Conservation (phyloP, 2,113 vertebrate genomes). For the Vidua chalybeata region DNA sequence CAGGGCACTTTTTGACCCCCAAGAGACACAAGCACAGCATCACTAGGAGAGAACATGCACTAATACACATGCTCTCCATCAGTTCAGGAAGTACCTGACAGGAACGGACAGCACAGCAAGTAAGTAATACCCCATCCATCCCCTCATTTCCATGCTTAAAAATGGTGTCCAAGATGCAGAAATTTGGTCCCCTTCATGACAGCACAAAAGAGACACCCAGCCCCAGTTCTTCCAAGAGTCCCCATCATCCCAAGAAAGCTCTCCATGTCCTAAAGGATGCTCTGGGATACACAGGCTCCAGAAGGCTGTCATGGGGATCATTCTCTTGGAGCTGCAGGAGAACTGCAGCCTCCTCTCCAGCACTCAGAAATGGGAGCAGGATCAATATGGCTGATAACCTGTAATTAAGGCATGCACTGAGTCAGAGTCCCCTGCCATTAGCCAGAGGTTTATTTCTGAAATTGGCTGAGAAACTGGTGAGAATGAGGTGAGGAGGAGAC, state of each 20-base stretch:
- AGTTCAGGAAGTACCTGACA: background rate
- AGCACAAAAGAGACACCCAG: background rate
- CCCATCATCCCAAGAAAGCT: fast-evolving
- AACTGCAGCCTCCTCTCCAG: background rate
- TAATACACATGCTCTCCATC: background rate
- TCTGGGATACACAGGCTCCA: background rate
- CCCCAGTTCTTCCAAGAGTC: background rate
- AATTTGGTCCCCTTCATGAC: background rate
- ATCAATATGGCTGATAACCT: background rate
- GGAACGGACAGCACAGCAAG: background rate
- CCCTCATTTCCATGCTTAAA: background rate
- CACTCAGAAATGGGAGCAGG: background rate
- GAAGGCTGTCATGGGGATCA: background rate
- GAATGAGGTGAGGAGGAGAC: background rate
- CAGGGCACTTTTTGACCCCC: background rate
- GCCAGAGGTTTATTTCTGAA: background rate
- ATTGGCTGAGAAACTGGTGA: background rate
- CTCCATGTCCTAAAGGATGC: background rate
- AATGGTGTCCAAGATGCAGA: background rate
- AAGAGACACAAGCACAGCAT: background rate
- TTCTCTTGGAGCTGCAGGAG: background rate
- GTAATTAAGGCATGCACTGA: background rate
- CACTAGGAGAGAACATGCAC: background rate
- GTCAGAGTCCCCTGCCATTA: background rate
- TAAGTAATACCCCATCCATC: background rate